These are phyloP conservation scores for Zaprionus ghesquierei DNA, from an alignment of 1,140 invertebrate species.

Conservation along the genomic window DNA sequence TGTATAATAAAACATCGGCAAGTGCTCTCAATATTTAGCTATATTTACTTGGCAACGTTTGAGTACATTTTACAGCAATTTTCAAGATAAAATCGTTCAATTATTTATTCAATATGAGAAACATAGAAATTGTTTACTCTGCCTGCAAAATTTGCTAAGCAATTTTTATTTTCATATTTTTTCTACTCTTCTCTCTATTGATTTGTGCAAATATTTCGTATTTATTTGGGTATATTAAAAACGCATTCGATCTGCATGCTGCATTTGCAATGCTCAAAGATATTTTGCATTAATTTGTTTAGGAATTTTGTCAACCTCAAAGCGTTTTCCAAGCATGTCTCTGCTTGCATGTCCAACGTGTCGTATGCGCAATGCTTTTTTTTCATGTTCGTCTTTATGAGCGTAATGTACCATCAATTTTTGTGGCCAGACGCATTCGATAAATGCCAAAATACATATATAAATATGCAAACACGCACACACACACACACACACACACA, in stretches of 20 bases:
- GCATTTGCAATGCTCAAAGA: conserved; percentile 22
- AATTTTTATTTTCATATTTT: not conserved
- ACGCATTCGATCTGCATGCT: not conserved
- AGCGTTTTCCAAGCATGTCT: conserved; percentile 5
- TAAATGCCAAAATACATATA: conserved; percentile 21
- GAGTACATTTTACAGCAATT: not conserved
- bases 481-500: not conserved
- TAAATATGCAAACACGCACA: not conserved
- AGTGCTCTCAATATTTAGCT: not conserved
- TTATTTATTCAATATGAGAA: not conserved
- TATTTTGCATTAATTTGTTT: conserved; percentile 19
- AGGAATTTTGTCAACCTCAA: conserved; percentile 12
- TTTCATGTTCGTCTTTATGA: not conserved
- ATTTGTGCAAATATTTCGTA: not conserved
- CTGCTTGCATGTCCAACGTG: not conserved
- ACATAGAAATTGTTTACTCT: not conserved
- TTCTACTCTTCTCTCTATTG: not conserved
- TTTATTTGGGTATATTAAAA: not conserved
- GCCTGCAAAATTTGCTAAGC: not conserved
- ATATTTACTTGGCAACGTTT: not conserved
- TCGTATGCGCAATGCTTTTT: conserved; percentile 26
- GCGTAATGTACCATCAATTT: conserved; percentile 22
- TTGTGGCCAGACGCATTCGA: conserved; percentile 3
- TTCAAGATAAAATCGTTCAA: not conserved
- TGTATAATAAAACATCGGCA: not conserved